Evolutionary conservation across 2,113 vertebrate species (phyloP), one percentile per base, ranked within the genome.

Genomic region (Platichthys flesus): DNA sequence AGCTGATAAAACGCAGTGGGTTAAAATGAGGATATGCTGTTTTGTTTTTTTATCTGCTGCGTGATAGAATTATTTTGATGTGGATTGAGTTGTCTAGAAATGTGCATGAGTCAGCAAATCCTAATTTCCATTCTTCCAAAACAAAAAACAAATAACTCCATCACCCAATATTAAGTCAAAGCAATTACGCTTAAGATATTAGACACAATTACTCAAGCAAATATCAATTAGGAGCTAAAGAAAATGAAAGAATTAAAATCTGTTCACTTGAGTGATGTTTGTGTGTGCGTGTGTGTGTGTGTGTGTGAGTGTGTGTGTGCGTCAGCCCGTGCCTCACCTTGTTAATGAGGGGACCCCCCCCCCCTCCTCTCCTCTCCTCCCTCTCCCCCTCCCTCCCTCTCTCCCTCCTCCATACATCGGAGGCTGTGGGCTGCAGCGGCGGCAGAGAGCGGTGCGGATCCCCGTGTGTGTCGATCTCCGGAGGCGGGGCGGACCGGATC

Each of bases 381-480:
- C 66, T 5, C n/a, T 23, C 37, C 0, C 24, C 71, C 31, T 65
- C 20, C 28, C 18, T 15, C 56, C 20, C 59, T 7, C 55, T 18
- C 67, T 35, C 73, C 24, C 71, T 40, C 71, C 76, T 74, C 79
- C 81, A 73, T 82, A 90, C 88, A 83, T 81, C 68, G 67, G 76
- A 78, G 83, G 69, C 81, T 82, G 84, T 72, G 87, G 57, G 89
- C 86, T 89, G 88, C 83, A 65, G 88, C 88, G 63, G 80, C 84
- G 83, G 79, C 89, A 88, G 67, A 85, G 20, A 71, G 77, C 79
- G 74, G 80, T 74, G 79, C 73, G 76, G 82, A 85, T 61, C 82
- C 81, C 62, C 52, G 67, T 74, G 82, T 66, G 81, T 51, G 82
- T 45, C 35, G 56, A 75, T 73, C 85, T 85, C 78, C 65, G 65